Base-by-base conservation (phyloP, 1,140 invertebrate genomes). In the Orius insidiosus region DNA sequence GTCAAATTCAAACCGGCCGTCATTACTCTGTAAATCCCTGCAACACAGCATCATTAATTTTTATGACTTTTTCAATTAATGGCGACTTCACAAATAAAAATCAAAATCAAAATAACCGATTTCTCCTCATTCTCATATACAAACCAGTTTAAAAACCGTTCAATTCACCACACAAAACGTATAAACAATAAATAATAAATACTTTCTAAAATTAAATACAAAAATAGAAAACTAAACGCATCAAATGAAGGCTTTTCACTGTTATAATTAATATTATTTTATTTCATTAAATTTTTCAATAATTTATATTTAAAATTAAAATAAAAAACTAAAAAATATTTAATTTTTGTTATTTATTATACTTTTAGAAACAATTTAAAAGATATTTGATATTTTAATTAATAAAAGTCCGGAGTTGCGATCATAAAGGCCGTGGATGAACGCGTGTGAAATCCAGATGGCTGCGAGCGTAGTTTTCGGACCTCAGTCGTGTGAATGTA, bases 151-250 rank as follows among this genome's bases (percentile, higher is more conserved):
- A 6, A 7, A 15, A 18, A 18, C 6, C 14, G 18, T 3, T 15
- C 9, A 11, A 40, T 2, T 40, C 15, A 5, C 24, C 24, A 24
- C 24, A 24, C 24, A 24, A 24, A 40, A 40, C 18, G n/a, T 14
- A 46, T 19, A 13, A 46, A 16, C 18, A 19, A 15, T 24, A 18
- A 13, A 30, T 42, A 16, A 31, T 42, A 40, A 42, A 15, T 34
- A 48, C 46, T 48, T 48, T 48, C 46, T 48, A 48, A 47, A 46
- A 48, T 39, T 39, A 48, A 48, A 48, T 42, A 42, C 41, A 39
- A 48, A 42, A 48, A 48, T 19, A 30, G 24, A 43, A 43, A 18
- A 43, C 37, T 35, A 31, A 35, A 48, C 15, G 37, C 46, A 48
- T 42, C 35, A 41, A 48, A 24, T 24, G 46, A 48, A 48, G 46